Evolutionary conservation across 2,113 vertebrate genomes (phyloP).

Genomic region (Apodemus speciosus): DNA sequence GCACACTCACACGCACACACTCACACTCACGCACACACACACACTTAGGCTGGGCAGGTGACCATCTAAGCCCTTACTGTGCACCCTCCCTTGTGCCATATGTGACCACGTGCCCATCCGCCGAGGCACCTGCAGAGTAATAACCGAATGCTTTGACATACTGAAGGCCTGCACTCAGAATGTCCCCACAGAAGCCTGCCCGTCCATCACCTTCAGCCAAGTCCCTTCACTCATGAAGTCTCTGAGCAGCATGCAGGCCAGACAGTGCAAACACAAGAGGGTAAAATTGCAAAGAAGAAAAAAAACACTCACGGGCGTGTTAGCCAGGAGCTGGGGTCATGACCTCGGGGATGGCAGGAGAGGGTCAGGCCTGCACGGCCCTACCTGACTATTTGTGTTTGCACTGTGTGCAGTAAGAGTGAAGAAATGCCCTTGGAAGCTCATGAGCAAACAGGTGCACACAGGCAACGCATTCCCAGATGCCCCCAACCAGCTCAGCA

Average conservation of each 20-base stretch:
- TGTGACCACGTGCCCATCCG: not conserved
- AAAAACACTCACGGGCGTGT: too few species aligned
- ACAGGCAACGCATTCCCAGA: not conserved
- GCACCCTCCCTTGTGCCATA: not conserved
- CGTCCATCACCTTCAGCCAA: fast-evolving
- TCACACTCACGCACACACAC: too few species aligned
- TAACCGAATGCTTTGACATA: fast-evolving
- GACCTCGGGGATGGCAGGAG: not conserved
- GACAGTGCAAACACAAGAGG: not conserved
- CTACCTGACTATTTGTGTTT: fast-evolving
- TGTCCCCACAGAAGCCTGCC: not conserved
- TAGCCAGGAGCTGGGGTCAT: not conserved
- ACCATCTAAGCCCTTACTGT: not conserved
- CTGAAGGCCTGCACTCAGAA: not conserved
- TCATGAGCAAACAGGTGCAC: fast-evolving
- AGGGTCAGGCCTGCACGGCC: not conserved
- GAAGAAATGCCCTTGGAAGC: not conserved
- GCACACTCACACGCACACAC: fast-evolving
- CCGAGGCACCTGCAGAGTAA: too few species aligned
- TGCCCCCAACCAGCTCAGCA: not conserved
- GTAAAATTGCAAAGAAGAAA: not conserved
- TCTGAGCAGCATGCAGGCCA: not conserved
- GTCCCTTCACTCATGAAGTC: not conserved
- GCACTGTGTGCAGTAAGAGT: not conserved
- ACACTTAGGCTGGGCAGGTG: not conserved